These are phyloP conservation scores for Ranitomeya variabilis DNA, from an alignment of 2,113 vertebrate species.

Conservation along the genomic window DNA sequence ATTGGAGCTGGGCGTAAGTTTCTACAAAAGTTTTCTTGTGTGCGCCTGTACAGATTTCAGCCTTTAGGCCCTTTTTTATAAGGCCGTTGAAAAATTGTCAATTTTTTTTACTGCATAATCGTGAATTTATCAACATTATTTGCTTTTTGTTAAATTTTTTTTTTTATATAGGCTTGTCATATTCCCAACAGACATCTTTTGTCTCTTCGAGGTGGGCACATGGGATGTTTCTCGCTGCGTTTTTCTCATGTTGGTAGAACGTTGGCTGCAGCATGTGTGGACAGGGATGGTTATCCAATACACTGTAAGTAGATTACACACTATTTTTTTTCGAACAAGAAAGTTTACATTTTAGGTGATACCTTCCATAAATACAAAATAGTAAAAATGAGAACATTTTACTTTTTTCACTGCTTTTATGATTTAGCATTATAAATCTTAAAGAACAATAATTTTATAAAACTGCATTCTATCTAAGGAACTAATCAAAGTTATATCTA, in stretches of 20 bases:
- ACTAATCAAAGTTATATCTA: no score
- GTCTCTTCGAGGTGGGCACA: slow-evolving; percentile 84
- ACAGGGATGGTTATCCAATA: slow-evolving; percentile 88
- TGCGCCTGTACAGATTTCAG: neutral
- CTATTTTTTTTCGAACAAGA: neutral
- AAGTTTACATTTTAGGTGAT: no score
- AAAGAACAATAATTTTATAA: no score
- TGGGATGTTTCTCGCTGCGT: slow-evolving; percentile 86
- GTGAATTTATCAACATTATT: neutral
- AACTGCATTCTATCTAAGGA: no score
- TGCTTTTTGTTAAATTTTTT: neutral
- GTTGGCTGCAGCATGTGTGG: slow-evolving; percentile 89
- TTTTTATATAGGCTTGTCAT: slow-evolving; percentile 79
- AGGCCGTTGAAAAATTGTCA: neutral
- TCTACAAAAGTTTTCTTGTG: neutral
- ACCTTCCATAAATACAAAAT: no score
- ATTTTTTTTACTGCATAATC: neutral
- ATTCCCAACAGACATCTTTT: slow-evolving; percentile 90
- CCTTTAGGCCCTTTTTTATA: neutral
- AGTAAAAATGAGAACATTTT: no score
- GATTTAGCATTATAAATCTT: no score
- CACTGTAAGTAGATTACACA: slow-evolving; percentile 75
- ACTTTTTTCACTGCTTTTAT: no score
- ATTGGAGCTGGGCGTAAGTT: no score
- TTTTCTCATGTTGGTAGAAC: slow-evolving; percentile 88